Evolutionary conservation across 1,140 invertebrate genomes (phyloP).

Genomic region (Pectinophora gossypiella): DNA sequence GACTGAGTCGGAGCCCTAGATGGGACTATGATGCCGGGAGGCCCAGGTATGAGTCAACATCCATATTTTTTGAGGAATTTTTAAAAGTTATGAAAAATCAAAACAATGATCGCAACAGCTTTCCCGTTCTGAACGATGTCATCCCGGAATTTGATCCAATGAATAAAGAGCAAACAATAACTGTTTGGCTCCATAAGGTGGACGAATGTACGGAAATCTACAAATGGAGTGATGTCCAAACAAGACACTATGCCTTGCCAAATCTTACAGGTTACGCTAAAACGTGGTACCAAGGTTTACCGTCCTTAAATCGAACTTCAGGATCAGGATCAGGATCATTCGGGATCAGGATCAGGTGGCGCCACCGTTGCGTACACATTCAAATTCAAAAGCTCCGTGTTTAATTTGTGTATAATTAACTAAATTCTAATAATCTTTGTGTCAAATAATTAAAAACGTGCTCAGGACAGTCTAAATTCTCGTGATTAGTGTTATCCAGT

Average conservation of each 20-base stretch:
- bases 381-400: too few species aligned
- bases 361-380: too few species aligned
- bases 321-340: too few species aligned
- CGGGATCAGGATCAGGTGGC: too few species aligned
- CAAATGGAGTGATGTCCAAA: neutral
- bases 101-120: too few species aligned
- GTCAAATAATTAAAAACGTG: too few species aligned
- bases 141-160: neutral
- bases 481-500: too few species aligned
- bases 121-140: too few species aligned
- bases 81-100: neutral
- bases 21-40: neutral
- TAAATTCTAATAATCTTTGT: too few species aligned
- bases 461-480: too few species aligned
- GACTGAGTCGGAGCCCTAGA: neutral
- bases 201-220: neutral
- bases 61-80: neutral
- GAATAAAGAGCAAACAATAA: slow-evolving; percentile 3
- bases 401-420: too few species aligned
- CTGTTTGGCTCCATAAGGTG: neutral
- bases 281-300: slow-evolving; percentile 4
- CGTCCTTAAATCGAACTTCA: slow-evolving; percentile 1
- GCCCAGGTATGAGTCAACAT: neutral
- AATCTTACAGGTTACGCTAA: neutral
- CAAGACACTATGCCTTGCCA: neutral